phyloP scores from a whole-genome alignment of 2,113 vertebrate genomes.

The Geococcyx californianus region DNA sequence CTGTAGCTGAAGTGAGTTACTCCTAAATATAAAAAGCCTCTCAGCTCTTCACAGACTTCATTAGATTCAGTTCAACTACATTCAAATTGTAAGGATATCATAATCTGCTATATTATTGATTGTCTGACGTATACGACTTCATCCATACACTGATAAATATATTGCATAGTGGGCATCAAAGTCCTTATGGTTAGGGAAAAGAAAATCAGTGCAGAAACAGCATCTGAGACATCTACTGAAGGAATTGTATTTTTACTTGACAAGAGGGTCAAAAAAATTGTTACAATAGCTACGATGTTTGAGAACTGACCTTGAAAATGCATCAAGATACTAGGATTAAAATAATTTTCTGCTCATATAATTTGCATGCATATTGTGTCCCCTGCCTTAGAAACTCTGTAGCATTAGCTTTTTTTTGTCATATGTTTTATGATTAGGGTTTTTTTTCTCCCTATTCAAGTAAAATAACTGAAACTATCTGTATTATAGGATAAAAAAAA shows the following conservation, averaged over 20 bases:
- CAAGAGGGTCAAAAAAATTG: not conserved
- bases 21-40: not conserved
- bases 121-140: not conserved
- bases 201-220: not conserved
- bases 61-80: not conserved
- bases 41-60: not conserved
- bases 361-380: not conserved
- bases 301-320: not conserved
- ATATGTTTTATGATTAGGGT: not conserved
- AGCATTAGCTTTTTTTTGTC: not conserved
- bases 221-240: not conserved
- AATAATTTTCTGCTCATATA: not conserved
- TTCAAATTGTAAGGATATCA: not conserved
- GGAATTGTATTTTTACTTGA: not conserved
- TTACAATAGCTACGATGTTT: not conserved
- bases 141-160: not conserved
- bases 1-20: not conserved
- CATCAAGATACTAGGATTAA: not conserved
- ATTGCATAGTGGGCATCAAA: not conserved
- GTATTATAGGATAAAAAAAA: not conserved
- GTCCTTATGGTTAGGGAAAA: not conserved
- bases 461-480: not conserved
- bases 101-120: not conserved
- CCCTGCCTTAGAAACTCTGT: not conserved
- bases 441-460: not conserved